Evolutionary conservation across 2,888 invertebrate genomes (phyloP), one percentile per base, ranked within the genome.

Genomic region (Megamerina dolium): DNA sequence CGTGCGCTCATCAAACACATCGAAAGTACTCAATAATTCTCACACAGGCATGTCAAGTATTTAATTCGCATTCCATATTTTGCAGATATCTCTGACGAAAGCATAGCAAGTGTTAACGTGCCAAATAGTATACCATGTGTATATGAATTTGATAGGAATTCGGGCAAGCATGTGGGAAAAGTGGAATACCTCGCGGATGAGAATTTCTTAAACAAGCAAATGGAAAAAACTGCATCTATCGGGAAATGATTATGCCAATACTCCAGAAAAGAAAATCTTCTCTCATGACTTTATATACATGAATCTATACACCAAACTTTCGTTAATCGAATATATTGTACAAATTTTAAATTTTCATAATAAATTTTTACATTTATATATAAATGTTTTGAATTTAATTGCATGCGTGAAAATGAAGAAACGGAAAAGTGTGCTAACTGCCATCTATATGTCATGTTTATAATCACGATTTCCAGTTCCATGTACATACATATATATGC

Each of bases 1-100:
- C 75, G 90, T 58, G 89, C 88, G 46, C 84, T 91, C 54, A 85
- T 90, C 2, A 90, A 90, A 70, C 84, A 88, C 73, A 79, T 91
- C 62, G 88, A 90, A 68, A 75, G 86, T 84, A 72, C 17, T 37
- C 38, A n/a, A 10, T 26, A 8, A 32, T 43, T 18, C 10, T 12
- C 3, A 3, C 13, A n/a, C 2, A n/a, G 17, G 14, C 5, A 27
- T 13, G 10, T 30, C 6, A 32, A 32, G 14, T 16, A 14, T 9
- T 3, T 21, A 1, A 23, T 23, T 6, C 6, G 6, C 10, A 8
- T 23, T 10, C 10, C 10, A 23, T 23, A 23, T 50, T 35, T 54
- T 45, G 34, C 55, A 85, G 83, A 76, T 47, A 74, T 87, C 58
- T 77, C 78, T 32, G 83, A 85, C 59, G 80, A 80, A 29, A 78